Evolutionary conservation across 2,888 invertebrate species (phyloP).

Genomic region (Danaus chrysippus): DNA sequence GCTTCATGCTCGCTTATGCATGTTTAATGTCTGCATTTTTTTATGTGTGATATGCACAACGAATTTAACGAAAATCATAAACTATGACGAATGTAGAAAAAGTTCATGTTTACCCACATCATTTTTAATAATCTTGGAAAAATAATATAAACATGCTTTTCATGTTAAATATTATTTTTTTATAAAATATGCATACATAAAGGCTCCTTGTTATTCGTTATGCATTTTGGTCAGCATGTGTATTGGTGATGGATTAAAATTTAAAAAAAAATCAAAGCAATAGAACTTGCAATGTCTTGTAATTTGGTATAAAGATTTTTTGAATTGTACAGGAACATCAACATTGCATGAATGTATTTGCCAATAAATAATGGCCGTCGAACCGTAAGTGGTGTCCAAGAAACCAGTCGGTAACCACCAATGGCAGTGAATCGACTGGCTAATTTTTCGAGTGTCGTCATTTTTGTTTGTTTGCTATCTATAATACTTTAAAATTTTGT

Average conservation of each 20-base stretch:
- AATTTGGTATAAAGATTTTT: constrained; percentile 4
- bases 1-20: constrained; percentile 66
- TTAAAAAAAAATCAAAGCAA: neutral
- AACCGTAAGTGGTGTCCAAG: constrained; percentile 38
- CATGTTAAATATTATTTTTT: neutral
- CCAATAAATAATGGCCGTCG: constrained; percentile 67
- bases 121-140: neutral
- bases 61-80: constrained; percentile 11
- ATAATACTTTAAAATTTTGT: constrained; percentile 46
- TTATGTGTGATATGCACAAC: constrained; percentile 31
- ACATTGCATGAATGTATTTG: constrained; percentile 74
- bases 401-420: constrained; percentile 48
- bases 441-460: constrained; percentile 46
- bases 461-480: constrained; percentile 65
- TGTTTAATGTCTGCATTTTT: constrained; percentile 43
- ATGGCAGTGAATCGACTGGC: constrained; percentile 53
- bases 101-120: neutral
- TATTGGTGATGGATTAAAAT: constrained; percentile 2
- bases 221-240: constrained; percentile 2
- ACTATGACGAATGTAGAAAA: neutral
- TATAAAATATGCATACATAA: neutral
- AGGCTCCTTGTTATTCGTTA: neutral
- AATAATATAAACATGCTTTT: constrained; percentile 2
- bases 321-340: constrained; percentile 23
- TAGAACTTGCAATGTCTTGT: constrained; percentile 10